Evolutionary conservation across 2,888 invertebrate species (phyloP), one percentile per base, ranked within the genome.

Genomic region (Aproaerema taeniolella): DNA sequence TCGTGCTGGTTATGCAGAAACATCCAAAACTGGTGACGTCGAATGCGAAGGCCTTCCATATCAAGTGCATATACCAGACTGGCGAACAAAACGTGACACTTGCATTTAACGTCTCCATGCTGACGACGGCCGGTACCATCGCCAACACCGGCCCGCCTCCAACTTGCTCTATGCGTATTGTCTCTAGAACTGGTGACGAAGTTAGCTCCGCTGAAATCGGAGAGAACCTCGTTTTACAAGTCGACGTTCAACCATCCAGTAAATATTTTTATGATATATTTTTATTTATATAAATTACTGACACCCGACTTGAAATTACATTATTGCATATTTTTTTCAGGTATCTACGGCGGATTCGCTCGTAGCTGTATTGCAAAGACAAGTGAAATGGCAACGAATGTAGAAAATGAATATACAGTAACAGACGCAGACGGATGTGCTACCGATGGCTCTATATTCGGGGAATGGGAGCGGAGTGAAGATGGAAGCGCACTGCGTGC

Each of bases 141-240:
- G 96, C 96, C 29, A 97, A 97, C 66, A 97, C 96, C 0, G 97
- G 97, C 35, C 97, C 97, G 16, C 96, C 97, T 33, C 97, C 97
- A 7, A 94, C 94, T 8, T 97, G 97, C 70, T 89, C 93, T 41
- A 97, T 97, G 97, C 91, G 93, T 61, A 97, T 97, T 49, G 94
- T 96, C 13, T 94, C 95, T 15, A 89, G 92, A 34, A 92, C 92
- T 26, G 97, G 97, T 6, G 92, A 93, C 61, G 95, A 95, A 77
- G 95, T 97, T 42, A 94, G 91, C 70, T 94, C 95, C 0, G 97
- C 97, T 1, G 96, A 96, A 75, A 96, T 97, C 42, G 97, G 97
- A 54, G 95, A 96, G 61, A 94, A 95, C 71, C 88, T 96, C 20
- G 92, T 94, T 78, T 80, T 96, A 41, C 93, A 94, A 89, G 94